Conservation (phyloP, 2,888 invertebrate genomes). For the Phortica okadai region DNA sequence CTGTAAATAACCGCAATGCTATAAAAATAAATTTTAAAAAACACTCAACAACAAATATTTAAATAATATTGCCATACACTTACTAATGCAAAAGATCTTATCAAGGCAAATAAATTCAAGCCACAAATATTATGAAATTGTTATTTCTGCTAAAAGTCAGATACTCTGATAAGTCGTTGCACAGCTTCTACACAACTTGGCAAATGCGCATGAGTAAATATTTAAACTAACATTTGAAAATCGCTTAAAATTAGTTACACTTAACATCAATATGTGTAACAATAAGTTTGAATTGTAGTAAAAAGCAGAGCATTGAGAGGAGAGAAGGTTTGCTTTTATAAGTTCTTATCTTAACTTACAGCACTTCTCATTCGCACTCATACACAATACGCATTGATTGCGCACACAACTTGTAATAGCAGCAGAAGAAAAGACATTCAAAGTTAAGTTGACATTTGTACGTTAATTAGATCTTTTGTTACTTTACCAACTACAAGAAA, state of each 20-base stretch:
- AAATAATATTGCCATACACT: no score
- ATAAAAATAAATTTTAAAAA: no score
- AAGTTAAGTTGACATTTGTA: constrained; percentile 67
- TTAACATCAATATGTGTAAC: constrained; percentile 1
- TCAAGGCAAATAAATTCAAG: no score
- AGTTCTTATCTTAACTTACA: background rate
- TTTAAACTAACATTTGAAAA: constrained; percentile 29
- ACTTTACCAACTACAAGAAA: constrained; percentile 55
- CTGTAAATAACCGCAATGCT: no score
- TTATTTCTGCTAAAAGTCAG: no score
- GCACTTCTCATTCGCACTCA: background rate
- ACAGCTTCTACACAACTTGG: background rate
- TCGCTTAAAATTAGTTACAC: constrained; percentile 25
- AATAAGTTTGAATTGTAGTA: no score
- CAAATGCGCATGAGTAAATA: background rate
- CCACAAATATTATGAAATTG: no score
- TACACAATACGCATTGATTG: constrained; percentile 54
- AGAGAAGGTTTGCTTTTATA: background rate
- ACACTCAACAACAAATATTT: no score
- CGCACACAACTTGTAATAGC: constrained; percentile 61
- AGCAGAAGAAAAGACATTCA: constrained; percentile 25
- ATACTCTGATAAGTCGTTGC: no score
- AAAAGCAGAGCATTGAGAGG: no score
- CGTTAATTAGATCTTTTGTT: constrained; percentile 69
- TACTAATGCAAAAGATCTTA: no score